Percentiles rank a stretch among this genome's conserved stretches.
Conservation (phyloP, 2,888 invertebrate species). For the Tinea semifulvella region DNA sequence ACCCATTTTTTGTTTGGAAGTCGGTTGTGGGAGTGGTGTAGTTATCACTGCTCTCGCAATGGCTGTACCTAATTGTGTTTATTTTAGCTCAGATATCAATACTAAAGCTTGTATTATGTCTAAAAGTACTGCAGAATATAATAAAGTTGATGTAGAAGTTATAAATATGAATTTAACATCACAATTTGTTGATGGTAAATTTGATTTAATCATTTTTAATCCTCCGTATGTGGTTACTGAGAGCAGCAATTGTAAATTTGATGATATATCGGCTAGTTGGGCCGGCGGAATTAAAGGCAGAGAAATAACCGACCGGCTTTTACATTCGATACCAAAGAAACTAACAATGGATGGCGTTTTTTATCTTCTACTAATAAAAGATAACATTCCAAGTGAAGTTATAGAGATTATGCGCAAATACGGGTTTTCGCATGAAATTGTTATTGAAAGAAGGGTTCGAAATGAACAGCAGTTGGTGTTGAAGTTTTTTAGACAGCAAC, state of each 20-base stretch:
- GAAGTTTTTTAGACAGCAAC: slow-evolving; percentile 53
- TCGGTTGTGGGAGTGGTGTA: slow-evolving; percentile 94
- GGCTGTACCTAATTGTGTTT: slow-evolving; percentile 58
- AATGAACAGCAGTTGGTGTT: slow-evolving; percentile 89
- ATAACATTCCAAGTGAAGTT: slow-evolving; percentile 85
- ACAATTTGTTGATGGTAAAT: slow-evolving; percentile 62
- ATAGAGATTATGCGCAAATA: slow-evolving; percentile 62
- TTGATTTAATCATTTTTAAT: slow-evolving; percentile 95
- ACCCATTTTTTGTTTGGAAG: slow-evolving; percentile 80
- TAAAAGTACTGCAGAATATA: slow-evolving; percentile 72
- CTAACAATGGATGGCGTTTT: slow-evolving; percentile 81
- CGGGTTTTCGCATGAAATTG: slow-evolving; percentile 67
- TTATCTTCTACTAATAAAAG: slow-evolving; percentile 88
- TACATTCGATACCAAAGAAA: slow-evolving; percentile 73
- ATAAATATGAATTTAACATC: slow-evolving; percentile 72
- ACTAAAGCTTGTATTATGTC: slow-evolving; percentile 79
- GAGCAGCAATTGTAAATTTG: slow-evolving; percentile 71
- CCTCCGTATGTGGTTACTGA: slow-evolving; percentile 97
- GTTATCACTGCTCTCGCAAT: slow-evolving; percentile 85
- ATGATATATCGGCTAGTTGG: slow-evolving; percentile 73
- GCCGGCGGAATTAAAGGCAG: slow-evolving; percentile 81
- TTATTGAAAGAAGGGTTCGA: slow-evolving; percentile 80
- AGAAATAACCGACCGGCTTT: slow-evolving; percentile 78
- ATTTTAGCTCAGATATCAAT: slow-evolving; percentile 86
- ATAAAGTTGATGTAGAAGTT: slow-evolving; percentile 71